phyloP scores from a whole-genome alignment of 2,888 invertebrate species.

The Aporophyla lueneburgensis region DNA sequence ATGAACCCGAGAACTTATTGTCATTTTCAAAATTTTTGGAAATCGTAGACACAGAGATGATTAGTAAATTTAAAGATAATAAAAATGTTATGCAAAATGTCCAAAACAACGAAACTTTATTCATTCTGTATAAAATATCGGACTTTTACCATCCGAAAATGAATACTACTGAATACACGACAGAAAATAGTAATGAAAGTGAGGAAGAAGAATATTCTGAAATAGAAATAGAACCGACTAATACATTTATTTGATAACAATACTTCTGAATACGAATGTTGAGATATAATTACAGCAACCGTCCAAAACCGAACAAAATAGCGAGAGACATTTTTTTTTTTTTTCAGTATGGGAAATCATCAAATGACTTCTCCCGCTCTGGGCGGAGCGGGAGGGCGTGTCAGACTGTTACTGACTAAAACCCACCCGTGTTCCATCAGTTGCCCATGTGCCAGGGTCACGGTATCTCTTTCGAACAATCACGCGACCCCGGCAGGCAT shows the following conservation, averaged over 20 bases:
- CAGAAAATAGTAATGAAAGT: neutral
- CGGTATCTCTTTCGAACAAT: too few species aligned
- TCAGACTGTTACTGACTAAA: too few species aligned
- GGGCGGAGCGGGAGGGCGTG: too few species aligned
- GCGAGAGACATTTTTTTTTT: neutral
- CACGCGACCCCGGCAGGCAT: too few species aligned
- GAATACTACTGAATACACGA: neutral
- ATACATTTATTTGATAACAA: neutral
- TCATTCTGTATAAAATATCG: neutral
- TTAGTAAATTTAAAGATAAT: neutral
- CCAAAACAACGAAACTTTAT: neutral
- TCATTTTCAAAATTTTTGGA: neutral
- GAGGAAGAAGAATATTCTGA: neutral
- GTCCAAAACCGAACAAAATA: neutral
- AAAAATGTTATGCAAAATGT: neutral
- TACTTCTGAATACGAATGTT: neutral
- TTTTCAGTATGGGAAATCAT: too few species aligned
- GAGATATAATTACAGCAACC: neutral
- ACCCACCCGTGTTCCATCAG: too few species aligned
- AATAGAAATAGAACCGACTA: neutral
- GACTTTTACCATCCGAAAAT: neutral
- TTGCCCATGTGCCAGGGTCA: too few species aligned
- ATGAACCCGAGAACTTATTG: neutral
- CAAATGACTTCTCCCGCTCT: too few species aligned
- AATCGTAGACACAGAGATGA: neutral